Evolutionary conservation across 92 coral and sea anemone species (phyloP).

Genomic region (Phenganax stokvisi): DNA sequence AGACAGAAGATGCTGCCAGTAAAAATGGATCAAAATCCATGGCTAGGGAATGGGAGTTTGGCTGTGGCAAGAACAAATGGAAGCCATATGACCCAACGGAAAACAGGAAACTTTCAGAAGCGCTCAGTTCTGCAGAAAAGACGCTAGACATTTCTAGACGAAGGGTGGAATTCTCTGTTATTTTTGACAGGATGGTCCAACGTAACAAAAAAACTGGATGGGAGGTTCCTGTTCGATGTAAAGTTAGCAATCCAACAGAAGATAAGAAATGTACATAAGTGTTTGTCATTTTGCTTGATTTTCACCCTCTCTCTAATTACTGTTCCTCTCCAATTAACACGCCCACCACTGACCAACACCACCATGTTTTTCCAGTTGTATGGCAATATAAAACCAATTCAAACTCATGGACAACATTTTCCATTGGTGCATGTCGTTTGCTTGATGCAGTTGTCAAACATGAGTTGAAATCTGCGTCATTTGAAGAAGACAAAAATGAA

Average conservation of each 20-base stretch:
- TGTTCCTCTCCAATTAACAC: slow-evolving; percentile 6
- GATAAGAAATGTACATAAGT: slow-evolving; percentile 30
- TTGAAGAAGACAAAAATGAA: slow-evolving; percentile 54
- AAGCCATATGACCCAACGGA: slow-evolving; percentile 55
- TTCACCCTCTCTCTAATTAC: background rate
- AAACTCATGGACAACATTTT: slow-evolving; percentile 65
- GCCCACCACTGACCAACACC: background rate
- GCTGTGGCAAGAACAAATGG: slow-evolving; percentile 66
- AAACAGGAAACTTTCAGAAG: slow-evolving; percentile 48
- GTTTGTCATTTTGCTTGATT: background rate
- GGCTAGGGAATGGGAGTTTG: slow-evolving; percentile 59
- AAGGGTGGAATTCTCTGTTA: slow-evolving; percentile 50
- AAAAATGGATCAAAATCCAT: background rate
- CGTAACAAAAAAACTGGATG: slow-evolving; percentile 78
- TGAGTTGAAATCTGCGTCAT: slow-evolving; percentile 49
- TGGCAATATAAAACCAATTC: slow-evolving; percentile 66
- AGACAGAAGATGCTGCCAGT: slow-evolving; percentile 24
- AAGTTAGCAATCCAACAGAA: slow-evolving; percentile 43
- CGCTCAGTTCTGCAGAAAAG: slow-evolving; percentile 57
- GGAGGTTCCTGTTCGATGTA: slow-evolving; percentile 81
- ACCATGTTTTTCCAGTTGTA: slow-evolving; percentile 42
- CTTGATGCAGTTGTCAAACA: slow-evolving; percentile 69
- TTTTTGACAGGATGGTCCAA: slow-evolving; percentile 88
- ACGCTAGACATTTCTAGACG: slow-evolving; percentile 52
- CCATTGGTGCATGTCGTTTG: slow-evolving; percentile 51